These are phyloP conservation scores for Drosophila kuntzei DNA, from an alignment of 2,888 invertebrate species.

Conservation along the genomic window DNA sequence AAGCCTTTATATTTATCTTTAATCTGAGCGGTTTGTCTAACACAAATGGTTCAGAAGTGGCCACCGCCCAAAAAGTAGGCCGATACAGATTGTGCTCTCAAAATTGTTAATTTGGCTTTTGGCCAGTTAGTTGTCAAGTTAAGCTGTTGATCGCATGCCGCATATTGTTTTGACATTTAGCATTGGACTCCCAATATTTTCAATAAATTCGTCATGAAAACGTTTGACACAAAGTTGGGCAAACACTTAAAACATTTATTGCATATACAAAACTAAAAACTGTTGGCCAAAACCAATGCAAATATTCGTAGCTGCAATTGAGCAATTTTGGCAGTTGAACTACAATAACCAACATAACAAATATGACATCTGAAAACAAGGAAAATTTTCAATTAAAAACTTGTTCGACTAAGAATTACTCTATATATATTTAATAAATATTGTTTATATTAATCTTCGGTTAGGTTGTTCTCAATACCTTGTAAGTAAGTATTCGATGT, in stretches of 20 bases:
- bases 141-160: slow-evolving; percentile 52
- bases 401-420: neutral
- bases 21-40: slow-evolving; percentile 11
- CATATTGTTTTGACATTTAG: slow-evolving; percentile 46
- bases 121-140: slow-evolving; percentile 46
- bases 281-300: slow-evolving; percentile 34
- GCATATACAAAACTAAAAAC: slow-evolving; percentile 32
- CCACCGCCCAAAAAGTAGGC: slow-evolving; percentile 7
- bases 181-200: slow-evolving; percentile 31
- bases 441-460: too few relatives aligned
- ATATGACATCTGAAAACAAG: slow-evolving; percentile 17
- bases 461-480: too few relatives aligned
- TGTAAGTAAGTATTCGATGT: too few relatives aligned
- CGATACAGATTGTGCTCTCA: slow-evolving; percentile 41
- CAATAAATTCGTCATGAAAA: slow-evolving; percentile 66
- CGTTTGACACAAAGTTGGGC: slow-evolving; percentile 58
- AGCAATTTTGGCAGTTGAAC: slow-evolving; percentile 34
- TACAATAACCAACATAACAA: slow-evolving; percentile 20
- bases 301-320: slow-evolving; percentile 36
- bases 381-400: neutral
- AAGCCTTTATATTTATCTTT: slow-evolving; percentile 8
- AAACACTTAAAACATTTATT: slow-evolving; percentile 62
- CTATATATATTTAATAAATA: neutral
- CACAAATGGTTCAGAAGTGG: neutral
- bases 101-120: slow-evolving; percentile 26